Conservation (phyloP, 1,140 invertebrate genomes). For the Rhizoglyphus robini region DNA sequence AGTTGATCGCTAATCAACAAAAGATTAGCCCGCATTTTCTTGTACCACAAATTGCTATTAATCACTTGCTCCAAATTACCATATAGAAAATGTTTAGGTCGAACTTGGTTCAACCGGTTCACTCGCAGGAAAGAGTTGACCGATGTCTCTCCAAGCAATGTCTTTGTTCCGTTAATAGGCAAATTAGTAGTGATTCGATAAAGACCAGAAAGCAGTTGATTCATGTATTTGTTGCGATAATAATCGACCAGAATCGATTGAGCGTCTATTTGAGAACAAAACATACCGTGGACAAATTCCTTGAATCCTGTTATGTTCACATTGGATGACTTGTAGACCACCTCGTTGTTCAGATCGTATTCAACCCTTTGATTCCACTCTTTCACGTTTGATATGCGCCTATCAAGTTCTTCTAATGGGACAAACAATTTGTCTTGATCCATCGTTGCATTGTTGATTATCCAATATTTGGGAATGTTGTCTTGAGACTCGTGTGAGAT, state of each 20-base stretch:
- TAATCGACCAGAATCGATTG: neutral
- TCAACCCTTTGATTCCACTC: neutral
- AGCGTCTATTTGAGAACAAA: neutral
- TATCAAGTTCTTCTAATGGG: too few species aligned
- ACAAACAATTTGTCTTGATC: too few species aligned
- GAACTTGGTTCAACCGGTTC: neutral
- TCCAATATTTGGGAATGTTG: too few species aligned
- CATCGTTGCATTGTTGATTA: too few species aligned
- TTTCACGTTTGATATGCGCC: neutral
- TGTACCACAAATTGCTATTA: neutral
- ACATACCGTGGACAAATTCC: neutral
- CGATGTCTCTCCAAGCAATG: neutral
- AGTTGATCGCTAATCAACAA: neutral
- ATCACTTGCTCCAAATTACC: neutral
- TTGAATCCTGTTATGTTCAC: neutral
- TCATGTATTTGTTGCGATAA: neutral
- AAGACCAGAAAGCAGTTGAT: neutral
- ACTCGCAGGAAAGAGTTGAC: neutral
- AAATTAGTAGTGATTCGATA: neutral
- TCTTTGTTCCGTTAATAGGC: neutral
- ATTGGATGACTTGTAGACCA: neutral
- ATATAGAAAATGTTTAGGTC: neutral
- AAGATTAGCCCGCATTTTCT: neutral
- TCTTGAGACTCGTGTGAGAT: too few species aligned
- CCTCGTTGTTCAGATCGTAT: neutral